These are phyloP conservation scores for Smithornis capensis DNA, from an alignment of 2,113 vertebrate genomes.

Conservation along the genomic window DNA sequence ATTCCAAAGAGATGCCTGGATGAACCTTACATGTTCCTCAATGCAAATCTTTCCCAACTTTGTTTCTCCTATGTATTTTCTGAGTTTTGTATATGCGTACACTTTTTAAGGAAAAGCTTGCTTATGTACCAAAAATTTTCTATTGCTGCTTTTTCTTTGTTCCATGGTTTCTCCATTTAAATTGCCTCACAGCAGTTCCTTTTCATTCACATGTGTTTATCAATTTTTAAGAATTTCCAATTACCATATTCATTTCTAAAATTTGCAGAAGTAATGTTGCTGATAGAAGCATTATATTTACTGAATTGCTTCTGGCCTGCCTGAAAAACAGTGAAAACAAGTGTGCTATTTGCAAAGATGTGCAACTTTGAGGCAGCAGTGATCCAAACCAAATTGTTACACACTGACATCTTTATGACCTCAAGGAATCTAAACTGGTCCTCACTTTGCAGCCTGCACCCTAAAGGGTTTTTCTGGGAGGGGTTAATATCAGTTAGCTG, in stretches of 20 bases:
- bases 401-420: neutral
- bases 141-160: neutral
- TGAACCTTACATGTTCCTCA: neutral
- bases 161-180: neutral
- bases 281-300: neutral
- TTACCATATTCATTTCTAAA: neutral
- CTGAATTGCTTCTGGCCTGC: neutral
- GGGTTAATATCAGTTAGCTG: neutral
- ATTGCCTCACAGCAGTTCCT: neutral
- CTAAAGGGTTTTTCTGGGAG: neutral
- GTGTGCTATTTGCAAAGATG: neutral
- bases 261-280: neutral
- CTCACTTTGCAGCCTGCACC: neutral
- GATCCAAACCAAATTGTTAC: neutral
- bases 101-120: neutral
- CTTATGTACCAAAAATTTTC: neutral
- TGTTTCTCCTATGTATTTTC: neutral
- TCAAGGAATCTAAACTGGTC: neutral
- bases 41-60: neutral
- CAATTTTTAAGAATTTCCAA: slow-evolving; percentile 17
- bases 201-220: neutral
- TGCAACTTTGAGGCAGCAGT: neutral
- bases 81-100: neutral
- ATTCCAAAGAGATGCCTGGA: neutral
- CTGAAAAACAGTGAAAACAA: neutral